Percentiles rank a stretch among this genome's conserved stretches.
These are phyloP conservation scores for Platypus cylindrus DNA, from an alignment of 2,888 invertebrate species.

Conservation along the genomic window DNA sequence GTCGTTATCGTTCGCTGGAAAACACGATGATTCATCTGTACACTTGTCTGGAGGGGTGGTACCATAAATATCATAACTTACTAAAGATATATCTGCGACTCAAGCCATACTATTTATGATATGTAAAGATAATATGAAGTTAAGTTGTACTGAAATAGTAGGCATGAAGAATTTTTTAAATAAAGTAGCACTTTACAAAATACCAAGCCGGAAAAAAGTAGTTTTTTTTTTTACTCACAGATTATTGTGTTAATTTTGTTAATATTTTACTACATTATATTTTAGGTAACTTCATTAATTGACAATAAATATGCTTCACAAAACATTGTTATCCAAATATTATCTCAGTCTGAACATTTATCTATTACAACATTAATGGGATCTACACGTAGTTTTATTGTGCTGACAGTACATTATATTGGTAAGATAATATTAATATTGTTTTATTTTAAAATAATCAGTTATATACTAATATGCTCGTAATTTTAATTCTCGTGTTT, in stretches of 20 bases:
- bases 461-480: too few relatives aligned
- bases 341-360: background rate
- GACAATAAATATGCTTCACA: background rate
- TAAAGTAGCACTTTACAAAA: constrained; percentile 3
- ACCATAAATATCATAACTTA: too few relatives aligned
- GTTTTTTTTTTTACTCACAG: background rate
- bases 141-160: constrained; percentile 3
- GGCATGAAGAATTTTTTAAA: constrained; percentile 5
- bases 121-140: constrained; percentile 5
- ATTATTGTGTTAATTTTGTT: background rate
- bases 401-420: constrained; percentile 2
- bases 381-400: constrained; percentile 3
- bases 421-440: background rate
- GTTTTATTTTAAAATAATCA: too few relatives aligned
- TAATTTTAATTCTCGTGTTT: too few relatives aligned
- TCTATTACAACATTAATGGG: constrained; percentile 5
- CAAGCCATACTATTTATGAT: constrained; percentile 4
- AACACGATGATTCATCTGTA: background rate
- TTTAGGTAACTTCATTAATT: constrained; percentile 1
- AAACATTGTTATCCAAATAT: background rate
- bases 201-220: constrained; percentile 5
- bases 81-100: constrained; percentile 1
- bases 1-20: background rate
- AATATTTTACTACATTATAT: background rate
- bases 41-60: constrained; percentile 3